Conservation (phyloP, 2,113 vertebrate species). For the Pantherophis guttatus region DNA sequence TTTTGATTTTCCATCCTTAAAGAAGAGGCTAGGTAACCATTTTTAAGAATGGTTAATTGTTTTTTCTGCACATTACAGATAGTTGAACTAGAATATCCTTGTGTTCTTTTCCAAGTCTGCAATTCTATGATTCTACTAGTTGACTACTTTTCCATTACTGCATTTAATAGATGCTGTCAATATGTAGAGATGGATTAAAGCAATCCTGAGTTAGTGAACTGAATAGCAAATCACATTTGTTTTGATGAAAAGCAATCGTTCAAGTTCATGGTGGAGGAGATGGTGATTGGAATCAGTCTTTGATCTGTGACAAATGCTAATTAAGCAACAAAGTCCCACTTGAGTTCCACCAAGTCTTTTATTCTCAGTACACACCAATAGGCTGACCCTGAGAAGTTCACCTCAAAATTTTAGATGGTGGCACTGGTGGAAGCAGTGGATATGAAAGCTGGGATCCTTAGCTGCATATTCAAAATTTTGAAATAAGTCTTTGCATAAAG, state of each 20-base stretch:
- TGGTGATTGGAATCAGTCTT: not conserved
- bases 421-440: not conserved
- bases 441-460: not conserved
- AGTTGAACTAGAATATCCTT: not conserved
- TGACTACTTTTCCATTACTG: not conserved
- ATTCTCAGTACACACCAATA: not conserved
- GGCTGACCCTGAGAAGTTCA: not conserved
- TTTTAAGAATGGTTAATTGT: not conserved
- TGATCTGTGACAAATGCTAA: not conserved
- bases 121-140: not conserved
- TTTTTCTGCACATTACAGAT: not conserved
- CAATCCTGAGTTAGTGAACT: not conserved
- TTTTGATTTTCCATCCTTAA: not conserved
- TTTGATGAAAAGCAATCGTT: not conserved
- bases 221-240: not conserved
- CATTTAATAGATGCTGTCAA: not conserved
- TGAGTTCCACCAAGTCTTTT: not conserved
- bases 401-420: not conserved
- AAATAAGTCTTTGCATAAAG: not conserved
- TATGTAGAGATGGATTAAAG: not conserved
- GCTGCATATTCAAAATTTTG: not conserved
- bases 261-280: not conserved
- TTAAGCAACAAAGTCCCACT: not conserved
- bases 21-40: not conserved
- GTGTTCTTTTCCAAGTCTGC: not conserved